phyloP scores from a whole-genome alignment of 2,888 invertebrate species.

The Conistra vaccinii region DNA sequence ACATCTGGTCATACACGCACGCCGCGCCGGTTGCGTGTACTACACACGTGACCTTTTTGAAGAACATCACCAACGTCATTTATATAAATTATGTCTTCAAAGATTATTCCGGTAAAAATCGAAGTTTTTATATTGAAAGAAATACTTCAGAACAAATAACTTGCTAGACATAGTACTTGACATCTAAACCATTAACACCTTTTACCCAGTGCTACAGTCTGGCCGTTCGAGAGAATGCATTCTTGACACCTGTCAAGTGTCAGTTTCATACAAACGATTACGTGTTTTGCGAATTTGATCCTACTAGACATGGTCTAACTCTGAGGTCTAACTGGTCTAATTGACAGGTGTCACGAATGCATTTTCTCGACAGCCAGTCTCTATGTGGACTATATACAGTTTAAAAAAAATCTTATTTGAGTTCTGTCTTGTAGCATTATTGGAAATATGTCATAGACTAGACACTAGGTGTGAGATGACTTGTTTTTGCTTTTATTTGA shows the following conservation, averaged over 20 bases:
- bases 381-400: constrained; percentile 21
- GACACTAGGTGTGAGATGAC: not conserved
- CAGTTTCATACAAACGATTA: too few species aligned
- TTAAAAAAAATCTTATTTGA: constrained; percentile 30
- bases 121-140: not conserved
- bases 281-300: too few species aligned
- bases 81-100: not conserved
- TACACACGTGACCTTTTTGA: not conserved
- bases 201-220: not conserved
- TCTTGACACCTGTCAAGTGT: too few species aligned
- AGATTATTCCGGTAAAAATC: not conserved
- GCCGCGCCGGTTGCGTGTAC: too few species aligned
- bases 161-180: constrained; percentile 7
- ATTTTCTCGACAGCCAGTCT: too few species aligned
- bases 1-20: too few species aligned
- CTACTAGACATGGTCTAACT: too few species aligned
- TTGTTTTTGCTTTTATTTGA: not conserved
- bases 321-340: too few species aligned
- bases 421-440: constrained; percentile 52
- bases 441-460: constrained; percentile 52
- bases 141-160: constrained; percentile 10
- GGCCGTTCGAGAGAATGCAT: too few species aligned
- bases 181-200: not conserved
- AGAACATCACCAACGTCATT: not conserved
- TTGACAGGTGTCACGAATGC: too few species aligned